phyloP scores from a whole-genome alignment of 2,113 vertebrate species.

The Barnardius zonarius region DNA sequence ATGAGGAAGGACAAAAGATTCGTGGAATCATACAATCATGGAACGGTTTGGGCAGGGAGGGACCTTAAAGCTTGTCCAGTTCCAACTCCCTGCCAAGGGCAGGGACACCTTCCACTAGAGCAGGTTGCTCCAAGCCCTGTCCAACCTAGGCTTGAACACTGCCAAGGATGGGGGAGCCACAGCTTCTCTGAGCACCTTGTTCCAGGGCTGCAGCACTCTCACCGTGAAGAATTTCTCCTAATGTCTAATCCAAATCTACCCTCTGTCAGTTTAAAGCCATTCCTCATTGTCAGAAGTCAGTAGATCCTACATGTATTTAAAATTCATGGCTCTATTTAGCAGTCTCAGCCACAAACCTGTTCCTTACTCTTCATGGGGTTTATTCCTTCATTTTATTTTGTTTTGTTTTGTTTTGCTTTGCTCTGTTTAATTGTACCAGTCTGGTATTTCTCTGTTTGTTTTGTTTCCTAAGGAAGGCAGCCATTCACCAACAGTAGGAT shows the following conservation, averaged over 20 bases:
- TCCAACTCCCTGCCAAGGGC: background rate
- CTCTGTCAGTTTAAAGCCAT: background rate
- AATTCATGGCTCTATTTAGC: background rate
- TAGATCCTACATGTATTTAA: background rate
- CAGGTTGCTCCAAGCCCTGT: background rate
- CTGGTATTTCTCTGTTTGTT: background rate
- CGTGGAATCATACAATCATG: background rate
- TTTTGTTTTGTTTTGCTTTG: too few relatives aligned
- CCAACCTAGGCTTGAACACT: background rate
- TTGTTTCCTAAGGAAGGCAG: background rate
- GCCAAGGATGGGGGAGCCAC: background rate
- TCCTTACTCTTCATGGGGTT: background rate
- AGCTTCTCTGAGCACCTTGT: background rate
- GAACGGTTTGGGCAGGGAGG: background rate
- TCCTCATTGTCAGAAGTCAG: background rate
- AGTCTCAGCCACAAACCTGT: background rate
- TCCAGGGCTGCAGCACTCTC: background rate
- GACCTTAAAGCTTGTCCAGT: background rate
- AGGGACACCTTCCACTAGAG: background rate
- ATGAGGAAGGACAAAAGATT: rapidly evolving
- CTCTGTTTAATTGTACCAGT: background rate
- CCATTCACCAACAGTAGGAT: background rate
- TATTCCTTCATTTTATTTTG: background rate
- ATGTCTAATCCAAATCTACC: background rate
- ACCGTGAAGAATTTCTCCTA: background rate